These are phyloP conservation scores for Guaruba guarouba DNA, from an alignment of 2,113 vertebrate species.

Conservation along the genomic window DNA sequence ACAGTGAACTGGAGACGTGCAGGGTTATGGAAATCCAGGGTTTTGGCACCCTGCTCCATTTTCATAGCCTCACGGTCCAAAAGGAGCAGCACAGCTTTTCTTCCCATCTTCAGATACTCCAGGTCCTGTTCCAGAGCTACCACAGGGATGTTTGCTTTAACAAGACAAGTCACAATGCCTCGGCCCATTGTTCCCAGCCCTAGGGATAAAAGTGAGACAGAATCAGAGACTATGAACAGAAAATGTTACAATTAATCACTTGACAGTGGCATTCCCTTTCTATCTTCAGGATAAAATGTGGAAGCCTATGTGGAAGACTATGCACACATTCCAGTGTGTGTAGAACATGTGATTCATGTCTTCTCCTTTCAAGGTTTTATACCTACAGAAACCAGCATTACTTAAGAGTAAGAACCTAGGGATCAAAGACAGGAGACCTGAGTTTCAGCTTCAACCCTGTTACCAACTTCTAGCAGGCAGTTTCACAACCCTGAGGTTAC, in stretches of 20 bases:
- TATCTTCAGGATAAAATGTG: neutral
- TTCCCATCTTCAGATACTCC: conserved; percentile 77
- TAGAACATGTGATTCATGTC: neutral
- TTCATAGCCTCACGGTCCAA: conserved; percentile 80
- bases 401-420: neutral
- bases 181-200: conserved; percentile 94
- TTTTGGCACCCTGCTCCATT: conserved; percentile 31
- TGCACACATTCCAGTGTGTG: neutral
- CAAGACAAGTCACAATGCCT: conserved; percentile 84
- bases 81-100: conserved; percentile 70
- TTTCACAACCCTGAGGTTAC: neutral
- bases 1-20: conserved; percentile 73
- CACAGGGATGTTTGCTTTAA: conserved; percentile 82
- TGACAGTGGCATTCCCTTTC: neutral
- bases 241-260: neutral
- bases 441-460: neutral
- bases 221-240: neutral
- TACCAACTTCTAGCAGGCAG: neutral
- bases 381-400: neutral
- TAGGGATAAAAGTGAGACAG: conserved; percentile 58
- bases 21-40: conserved; percentile 25
- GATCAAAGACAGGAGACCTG: neutral
- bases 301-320: neutral
- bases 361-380: neutral
- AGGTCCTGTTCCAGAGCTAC: conserved; percentile 84